A percentile compares a stretch with the other conserved stretches of the same genome.
Conservation (phyloP, 1,140 invertebrate genomes). For the Glossosoma conforme region DNA sequence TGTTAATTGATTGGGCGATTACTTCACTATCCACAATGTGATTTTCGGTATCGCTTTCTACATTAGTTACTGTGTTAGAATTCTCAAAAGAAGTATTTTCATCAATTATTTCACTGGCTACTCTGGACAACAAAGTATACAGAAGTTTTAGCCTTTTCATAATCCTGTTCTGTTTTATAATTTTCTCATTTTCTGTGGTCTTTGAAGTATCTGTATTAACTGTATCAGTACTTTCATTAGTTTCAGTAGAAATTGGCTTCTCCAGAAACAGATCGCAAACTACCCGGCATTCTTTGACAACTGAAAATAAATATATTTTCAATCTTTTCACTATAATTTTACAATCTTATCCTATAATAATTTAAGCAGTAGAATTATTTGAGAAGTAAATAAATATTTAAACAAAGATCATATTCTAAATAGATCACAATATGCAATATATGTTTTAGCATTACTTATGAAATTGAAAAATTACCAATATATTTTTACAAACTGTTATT, state of each 20-base stretch:
- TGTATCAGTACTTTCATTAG: constrained; percentile 35
- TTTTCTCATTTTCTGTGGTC: constrained; percentile 34
- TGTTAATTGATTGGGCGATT: no score
- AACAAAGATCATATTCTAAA: no score
- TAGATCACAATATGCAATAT: no score
- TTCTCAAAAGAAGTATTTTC: constrained; percentile 32
- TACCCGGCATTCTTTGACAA: constrained; percentile 42
- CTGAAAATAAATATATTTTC: constrained; percentile 35
- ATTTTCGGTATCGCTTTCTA: no score
- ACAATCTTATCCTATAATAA: no score
- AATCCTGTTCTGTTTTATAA: constrained; percentile 27
- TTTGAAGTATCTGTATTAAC: constrained; percentile 27
- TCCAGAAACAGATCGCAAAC: constrained; percentile 38
- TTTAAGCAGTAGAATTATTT: no score
- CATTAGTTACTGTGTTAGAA: no score
- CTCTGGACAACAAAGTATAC: constrained; percentile 40
- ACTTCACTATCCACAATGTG: no score
- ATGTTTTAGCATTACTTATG: no score
- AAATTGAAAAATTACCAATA: no score
- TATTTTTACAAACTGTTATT: no score
- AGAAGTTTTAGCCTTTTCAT: constrained; percentile 43
- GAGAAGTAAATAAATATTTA: constrained; percentile 6
- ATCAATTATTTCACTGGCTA: constrained; percentile 34
- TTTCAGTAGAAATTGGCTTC: constrained; percentile 28
- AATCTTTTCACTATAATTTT: no score